A percentile compares a stretch with the other conserved stretches of the same genome.
Evolutionary conservation across 2,113 vertebrate genomes (phyloP).

Genomic region (Halcyon malimbica): DNA sequence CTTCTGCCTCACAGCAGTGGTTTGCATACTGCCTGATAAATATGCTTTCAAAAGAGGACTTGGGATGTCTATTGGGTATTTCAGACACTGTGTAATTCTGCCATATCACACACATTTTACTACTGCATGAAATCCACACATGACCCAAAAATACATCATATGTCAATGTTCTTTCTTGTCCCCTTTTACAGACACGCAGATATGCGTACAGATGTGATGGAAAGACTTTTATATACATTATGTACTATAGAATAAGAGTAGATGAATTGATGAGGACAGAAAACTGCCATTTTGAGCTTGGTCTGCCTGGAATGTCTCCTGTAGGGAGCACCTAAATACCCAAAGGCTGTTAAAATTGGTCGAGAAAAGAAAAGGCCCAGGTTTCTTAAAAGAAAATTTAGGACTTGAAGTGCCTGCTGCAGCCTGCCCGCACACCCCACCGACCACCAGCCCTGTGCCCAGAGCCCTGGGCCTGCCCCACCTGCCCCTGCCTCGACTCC

Average conservation of each 20-base stretch:
- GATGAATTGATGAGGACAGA: background rate
- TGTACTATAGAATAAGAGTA: background rate
- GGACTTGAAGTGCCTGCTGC: background rate
- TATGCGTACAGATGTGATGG: background rate
- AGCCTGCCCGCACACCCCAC: fast-evolving
- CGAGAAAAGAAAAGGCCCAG: background rate
- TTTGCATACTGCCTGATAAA: background rate
- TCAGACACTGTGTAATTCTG: background rate
- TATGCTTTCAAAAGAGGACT: background rate
- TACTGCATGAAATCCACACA: background rate
- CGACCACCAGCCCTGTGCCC: fast-evolving
- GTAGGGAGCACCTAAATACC: background rate
- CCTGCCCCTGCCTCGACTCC: background rate
- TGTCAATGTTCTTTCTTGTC: background rate
- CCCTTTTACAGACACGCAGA: background rate
- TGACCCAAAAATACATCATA: background rate
- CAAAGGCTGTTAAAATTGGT: background rate
- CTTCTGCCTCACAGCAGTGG: background rate
- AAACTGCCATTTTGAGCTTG: background rate
- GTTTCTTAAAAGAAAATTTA: background rate
- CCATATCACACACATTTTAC: background rate
- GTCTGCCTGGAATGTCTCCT: background rate
- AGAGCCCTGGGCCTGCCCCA: background rate
- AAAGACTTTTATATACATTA: background rate
- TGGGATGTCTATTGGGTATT: background rate